Conservation (phyloP, 1,140 invertebrate species). For the Anagrus nilaparvatae region DNA sequence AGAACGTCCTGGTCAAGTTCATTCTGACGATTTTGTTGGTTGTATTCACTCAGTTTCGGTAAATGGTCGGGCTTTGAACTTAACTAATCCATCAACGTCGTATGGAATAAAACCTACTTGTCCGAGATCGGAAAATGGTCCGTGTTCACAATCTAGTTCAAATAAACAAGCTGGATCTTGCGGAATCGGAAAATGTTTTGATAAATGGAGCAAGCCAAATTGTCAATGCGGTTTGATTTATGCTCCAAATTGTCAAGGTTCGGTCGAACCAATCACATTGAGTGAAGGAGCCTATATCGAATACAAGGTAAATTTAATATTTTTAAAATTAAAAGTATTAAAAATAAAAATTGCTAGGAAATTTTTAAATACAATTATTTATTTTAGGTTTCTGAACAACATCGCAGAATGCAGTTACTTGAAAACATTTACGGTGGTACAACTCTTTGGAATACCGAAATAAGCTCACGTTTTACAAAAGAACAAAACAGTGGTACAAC, state of each 20-base stretch:
- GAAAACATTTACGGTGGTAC: conserved; percentile 65
- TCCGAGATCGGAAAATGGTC: conserved; percentile 51
- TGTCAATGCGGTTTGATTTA: conserved; percentile 59
- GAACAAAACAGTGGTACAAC: conserved; percentile 27
- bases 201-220: conserved; percentile 66
- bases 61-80: conserved; percentile 70
- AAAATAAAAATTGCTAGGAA: background rate
- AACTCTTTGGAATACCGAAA: conserved; percentile 53
- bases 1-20: conserved; percentile 77
- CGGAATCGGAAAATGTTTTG: conserved; percentile 63
- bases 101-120: conserved; percentile 66
- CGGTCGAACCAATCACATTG: conserved; percentile 70
- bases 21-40: conserved; percentile 85
- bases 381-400: conserved; percentile 62
- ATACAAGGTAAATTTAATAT: conserved; percentile 43
- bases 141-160: conserved; percentile 40
- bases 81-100: conserved; percentile 64
- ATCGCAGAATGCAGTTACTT: conserved; percentile 72
- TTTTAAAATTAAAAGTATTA: background rate
- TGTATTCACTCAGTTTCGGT: conserved; percentile 84
- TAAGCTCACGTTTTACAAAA: conserved; percentile 24
- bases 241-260: conserved; percentile 67
- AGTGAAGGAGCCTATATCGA: conserved; percentile 66
- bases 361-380: background rate
- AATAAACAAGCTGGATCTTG: conserved; percentile 47